Evolutionary conservation across 2,797 vertebrate species (phyloP).

Genomic region (Enteromius fasciolatus): DNA sequence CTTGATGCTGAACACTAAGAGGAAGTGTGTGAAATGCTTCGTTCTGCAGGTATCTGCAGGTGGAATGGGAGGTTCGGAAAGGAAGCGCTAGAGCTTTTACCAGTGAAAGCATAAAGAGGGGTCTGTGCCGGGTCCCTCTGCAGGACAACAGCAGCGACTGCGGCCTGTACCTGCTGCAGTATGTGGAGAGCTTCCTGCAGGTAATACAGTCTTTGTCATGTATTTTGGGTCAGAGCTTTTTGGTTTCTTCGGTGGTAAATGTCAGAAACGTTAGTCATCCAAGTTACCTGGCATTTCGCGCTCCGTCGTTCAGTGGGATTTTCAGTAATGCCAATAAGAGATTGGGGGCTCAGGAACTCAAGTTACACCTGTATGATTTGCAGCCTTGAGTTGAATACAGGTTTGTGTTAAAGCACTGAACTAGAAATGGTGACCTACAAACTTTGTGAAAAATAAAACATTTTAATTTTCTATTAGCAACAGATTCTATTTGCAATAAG

Average conservation of each 20-base stretch:
- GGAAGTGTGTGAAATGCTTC: background rate
- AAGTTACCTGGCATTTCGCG: background rate
- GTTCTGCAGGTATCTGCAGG: conserved; percentile 86
- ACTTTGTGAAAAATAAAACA: too few relatives aligned
- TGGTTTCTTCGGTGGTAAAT: background rate
- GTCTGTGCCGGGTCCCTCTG: conserved; percentile 86
- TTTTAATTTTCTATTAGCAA: too few relatives aligned
- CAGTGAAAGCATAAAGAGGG: conserved; percentile 71
- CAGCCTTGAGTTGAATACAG: background rate
- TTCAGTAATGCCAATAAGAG: background rate
- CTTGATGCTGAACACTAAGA: background rate
- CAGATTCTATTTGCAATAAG: too few relatives aligned
- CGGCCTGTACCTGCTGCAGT: conserved; percentile 92
- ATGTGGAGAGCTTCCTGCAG: conserved; percentile 92
- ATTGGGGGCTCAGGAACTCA: background rate
- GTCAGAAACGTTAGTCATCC: background rate
- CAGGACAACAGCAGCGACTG: conserved; percentile 97
- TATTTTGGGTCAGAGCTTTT: too few relatives aligned
- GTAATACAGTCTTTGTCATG: conserved; percentile 65
- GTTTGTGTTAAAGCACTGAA: background rate
- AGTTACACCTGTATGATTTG: background rate
- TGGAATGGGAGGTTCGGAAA: conserved; percentile 88
- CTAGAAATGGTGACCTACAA: background rate
- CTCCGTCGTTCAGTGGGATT: background rate
- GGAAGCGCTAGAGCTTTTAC: conserved; percentile 80